Conservation (phyloP, 2,113 vertebrate genomes). For the Taurulus bubalis region DNA sequence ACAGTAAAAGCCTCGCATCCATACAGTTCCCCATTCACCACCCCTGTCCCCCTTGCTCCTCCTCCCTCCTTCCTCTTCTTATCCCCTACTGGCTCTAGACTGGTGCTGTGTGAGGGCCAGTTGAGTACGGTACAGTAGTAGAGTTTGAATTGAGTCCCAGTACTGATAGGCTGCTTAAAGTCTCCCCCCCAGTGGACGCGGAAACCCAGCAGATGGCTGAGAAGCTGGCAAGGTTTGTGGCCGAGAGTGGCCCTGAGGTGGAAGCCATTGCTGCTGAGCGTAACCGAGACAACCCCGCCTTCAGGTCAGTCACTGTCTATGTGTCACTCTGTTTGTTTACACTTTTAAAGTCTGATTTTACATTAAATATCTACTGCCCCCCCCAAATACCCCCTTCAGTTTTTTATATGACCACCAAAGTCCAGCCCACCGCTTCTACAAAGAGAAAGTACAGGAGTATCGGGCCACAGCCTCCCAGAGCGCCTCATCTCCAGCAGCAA, state of each 20-base stretch:
- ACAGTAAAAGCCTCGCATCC: slow-evolving; percentile 56
- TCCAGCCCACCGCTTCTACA: slow-evolving; percentile 88
- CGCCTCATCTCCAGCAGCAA: slow-evolving; percentile 19
- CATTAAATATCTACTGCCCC: background rate
- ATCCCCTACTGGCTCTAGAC: slow-evolving; percentile 89
- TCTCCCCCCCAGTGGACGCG: slow-evolving; percentile 97
- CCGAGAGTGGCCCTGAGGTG: slow-evolving; percentile 92
- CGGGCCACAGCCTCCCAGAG: slow-evolving; percentile 73
- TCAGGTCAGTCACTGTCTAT: slow-evolving; percentile 84
- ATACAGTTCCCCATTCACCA: slow-evolving; percentile 72
- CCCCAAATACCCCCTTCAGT: slow-evolving; percentile 81
- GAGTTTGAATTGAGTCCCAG: slow-evolving; percentile 92
- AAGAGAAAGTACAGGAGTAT: slow-evolving; percentile 90
- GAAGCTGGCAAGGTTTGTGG: slow-evolving; percentile 93
- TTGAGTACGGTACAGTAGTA: slow-evolving; percentile 88
- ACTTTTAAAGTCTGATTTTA: background rate
- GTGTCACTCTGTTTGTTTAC: background rate
- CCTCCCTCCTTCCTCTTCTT: slow-evolving; percentile 84
- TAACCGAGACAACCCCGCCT: slow-evolving; percentile 91
- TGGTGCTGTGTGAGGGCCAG: slow-evolving; percentile 88
- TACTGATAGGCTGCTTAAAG: slow-evolving; percentile 99
- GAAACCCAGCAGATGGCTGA: slow-evolving; percentile 91
- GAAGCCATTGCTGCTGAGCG: slow-evolving; percentile 93
- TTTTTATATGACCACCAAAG: slow-evolving; percentile 93
- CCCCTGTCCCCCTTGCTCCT: slow-evolving; percentile 77